Conservation (phyloP, 2,888 invertebrate genomes). For the Lasioglossum oenotherae region DNA sequence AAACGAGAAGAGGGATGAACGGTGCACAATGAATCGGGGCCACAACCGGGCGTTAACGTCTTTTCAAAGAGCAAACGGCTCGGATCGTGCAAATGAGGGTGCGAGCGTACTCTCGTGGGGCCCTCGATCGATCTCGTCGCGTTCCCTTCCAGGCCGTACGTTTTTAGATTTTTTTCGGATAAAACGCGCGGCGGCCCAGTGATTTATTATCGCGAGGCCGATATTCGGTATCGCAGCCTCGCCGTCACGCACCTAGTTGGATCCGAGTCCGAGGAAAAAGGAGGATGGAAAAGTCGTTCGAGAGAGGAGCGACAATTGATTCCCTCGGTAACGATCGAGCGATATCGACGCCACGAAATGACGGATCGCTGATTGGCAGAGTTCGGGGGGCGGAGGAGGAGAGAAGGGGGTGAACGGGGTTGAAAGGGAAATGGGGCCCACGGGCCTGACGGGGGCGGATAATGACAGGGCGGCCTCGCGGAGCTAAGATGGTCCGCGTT, state of each 20-base stretch:
- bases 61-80: constrained; percentile 75
- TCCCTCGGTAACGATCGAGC: constrained; percentile 60
- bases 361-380: constrained; percentile 83
- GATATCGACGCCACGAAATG: constrained; percentile 78
- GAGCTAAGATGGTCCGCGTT: constrained; percentile 74
- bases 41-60: constrained; percentile 74
- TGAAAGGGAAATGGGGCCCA: constrained; percentile 82
- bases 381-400: constrained; percentile 52
- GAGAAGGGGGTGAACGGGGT: constrained; percentile 74
- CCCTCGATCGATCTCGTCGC: constrained; percentile 53
- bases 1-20: constrained; percentile 80
- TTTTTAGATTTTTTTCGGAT: constrained; percentile 54
- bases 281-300: constrained; percentile 11
- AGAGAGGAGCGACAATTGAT: constrained; percentile 46
- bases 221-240: neutral
- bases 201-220: constrained; percentile 51
- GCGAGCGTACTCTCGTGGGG: constrained; percentile 31
- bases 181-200: constrained; percentile 27
- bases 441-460: constrained; percentile 81
- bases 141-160: neutral
- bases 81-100: constrained; percentile 57
- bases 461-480: constrained; percentile 83
- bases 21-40: constrained; percentile 79
- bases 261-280: neutral
- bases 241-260: constrained; percentile 20